A percentile compares a stretch with the other conserved stretches of the same genome.
Evolutionary conservation across 2,113 vertebrate genomes (phyloP).

Genomic region (Cebidichthys violaceus): DNA sequence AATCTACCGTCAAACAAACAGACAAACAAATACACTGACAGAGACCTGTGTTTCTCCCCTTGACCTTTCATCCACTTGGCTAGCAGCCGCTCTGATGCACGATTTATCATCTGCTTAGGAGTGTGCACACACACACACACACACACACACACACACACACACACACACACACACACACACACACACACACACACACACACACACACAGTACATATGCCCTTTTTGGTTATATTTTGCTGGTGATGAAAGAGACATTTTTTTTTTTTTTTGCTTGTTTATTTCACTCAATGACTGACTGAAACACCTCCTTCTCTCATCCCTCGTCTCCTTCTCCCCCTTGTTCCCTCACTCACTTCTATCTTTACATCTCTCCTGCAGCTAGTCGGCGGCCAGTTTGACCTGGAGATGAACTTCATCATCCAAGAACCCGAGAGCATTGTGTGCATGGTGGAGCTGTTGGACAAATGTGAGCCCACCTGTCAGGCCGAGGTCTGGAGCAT

Average conservation of each 20-base stretch:
- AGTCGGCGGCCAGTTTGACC: slow-evolving; percentile 96
- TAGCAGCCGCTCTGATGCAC: slow-evolving; percentile 31
- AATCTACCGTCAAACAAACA: slow-evolving; percentile 9
- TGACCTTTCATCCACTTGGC: slow-evolving; percentile 59
- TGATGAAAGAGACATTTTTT: neutral
- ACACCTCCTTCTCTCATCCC: neutral
- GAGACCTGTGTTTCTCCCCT: slow-evolving; percentile 25
- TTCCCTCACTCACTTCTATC: neutral
- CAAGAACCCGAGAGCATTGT: slow-evolving; percentile 94
- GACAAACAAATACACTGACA: slow-evolving; percentile 14
- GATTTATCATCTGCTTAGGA: slow-evolving; percentile 52
- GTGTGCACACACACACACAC: neutral
- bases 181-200: no score
- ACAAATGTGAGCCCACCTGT: slow-evolving; percentile 93
- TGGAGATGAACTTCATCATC: slow-evolving; percentile 99
- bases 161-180: no score
- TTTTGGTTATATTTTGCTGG: neutral
- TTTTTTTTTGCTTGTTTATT: neutral
- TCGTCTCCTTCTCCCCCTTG: no score
- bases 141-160: no score
- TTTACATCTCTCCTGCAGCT: slow-evolving; percentile 81
- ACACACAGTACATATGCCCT: neutral
- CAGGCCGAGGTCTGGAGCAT: slow-evolving; percentile 99
- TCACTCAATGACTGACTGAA: neutral
- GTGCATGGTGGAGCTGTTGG: slow-evolving; percentile 95